These are phyloP conservation scores for Catocala sponsa DNA, from an alignment of 2,888 invertebrate species.

Conservation along the genomic window DNA sequence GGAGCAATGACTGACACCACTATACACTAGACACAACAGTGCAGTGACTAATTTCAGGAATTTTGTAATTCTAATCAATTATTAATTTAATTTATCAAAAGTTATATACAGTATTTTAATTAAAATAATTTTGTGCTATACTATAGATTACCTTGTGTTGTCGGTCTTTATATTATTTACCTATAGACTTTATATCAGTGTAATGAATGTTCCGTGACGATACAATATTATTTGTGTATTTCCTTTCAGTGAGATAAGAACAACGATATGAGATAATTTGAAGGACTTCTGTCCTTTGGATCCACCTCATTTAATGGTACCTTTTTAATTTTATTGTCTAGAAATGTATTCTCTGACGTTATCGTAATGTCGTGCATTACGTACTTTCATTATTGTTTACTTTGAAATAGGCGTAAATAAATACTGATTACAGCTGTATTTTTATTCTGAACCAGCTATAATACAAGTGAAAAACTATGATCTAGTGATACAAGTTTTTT, in stretches of 20 bases:
- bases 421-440: conserved; percentile 7
- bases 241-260: conserved; percentile 81
- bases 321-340: conserved; percentile 14
- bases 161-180: conserved; percentile 17
- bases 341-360: conserved; percentile 8
- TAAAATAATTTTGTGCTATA: conserved; percentile 22
- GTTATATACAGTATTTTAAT: conserved; percentile 22
- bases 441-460: neutral
- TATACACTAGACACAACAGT: conserved; percentile 38
- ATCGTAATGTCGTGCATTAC: conserved; percentile 19
- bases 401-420: conserved; percentile 31
- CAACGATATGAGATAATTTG: conserved; percentile 79
- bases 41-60: conserved; percentile 55
- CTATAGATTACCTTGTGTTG: conserved; percentile 21
- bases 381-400: conserved; percentile 42
- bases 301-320: conserved; percentile 46
- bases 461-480: neutral
- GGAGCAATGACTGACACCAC: conserved; percentile 6
- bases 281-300: conserved; percentile 54
- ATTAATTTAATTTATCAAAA: conserved; percentile 20
- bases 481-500: neutral
- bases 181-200: conserved; percentile 23
- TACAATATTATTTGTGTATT: conserved; percentile 73
- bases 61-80: conserved; percentile 38
- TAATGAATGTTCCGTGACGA: conserved; percentile 56